A percentile compares a stretch with the other conserved stretches of the same genome.
Conservation (phyloP, 2,797 vertebrate species). For the Remorina albescens region DNA sequence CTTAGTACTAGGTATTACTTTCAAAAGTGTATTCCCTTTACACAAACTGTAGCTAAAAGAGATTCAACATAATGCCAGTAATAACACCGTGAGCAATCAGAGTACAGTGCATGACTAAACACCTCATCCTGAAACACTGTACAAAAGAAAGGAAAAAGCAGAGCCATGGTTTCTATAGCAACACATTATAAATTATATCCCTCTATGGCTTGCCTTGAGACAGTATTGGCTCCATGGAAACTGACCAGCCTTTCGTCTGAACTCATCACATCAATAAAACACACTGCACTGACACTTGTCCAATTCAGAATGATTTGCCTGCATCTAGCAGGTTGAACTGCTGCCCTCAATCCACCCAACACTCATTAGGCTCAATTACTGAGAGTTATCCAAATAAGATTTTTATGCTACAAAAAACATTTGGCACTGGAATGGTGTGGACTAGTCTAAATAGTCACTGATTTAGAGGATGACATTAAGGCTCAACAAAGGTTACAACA, state of each 20-base stretch:
- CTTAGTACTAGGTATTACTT: not conserved
- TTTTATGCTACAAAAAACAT: conserved; percentile 14
- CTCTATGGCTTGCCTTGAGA: conserved; percentile 71
- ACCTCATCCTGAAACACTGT: conserved; percentile 51
- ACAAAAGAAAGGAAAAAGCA: conserved; percentile 50
- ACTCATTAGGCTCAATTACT: conserved; percentile 41
- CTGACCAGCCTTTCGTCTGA: conserved; percentile 68
- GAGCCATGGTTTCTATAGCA: conserved; percentile 77
- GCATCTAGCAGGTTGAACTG: conserved; percentile 43
- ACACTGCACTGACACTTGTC: conserved; percentile 66
- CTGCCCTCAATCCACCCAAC: conserved; percentile 1
- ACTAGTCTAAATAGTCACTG: not conserved
- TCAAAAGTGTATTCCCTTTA: not conserved
- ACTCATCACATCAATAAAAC: conserved; percentile 77
- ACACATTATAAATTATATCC: conserved; percentile 81
- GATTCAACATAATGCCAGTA: not conserved
- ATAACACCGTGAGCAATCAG: conserved; percentile 1
- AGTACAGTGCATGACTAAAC: conserved; percentile 30
- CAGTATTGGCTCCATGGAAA: conserved; percentile 79
- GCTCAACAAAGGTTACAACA: conserved; percentile 1
- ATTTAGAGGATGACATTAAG: not conserved
- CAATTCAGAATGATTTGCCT: conserved; percentile 40
- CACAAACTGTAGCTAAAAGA: not conserved
- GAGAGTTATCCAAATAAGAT: conserved; percentile 14
- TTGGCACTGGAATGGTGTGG: conserved; percentile 14